A percentile compares a stretch with the other conserved stretches of the same genome.
Evolutionary conservation across 2,888 invertebrate species (phyloP).

Genomic region (Drosophila pegasa): DNA sequence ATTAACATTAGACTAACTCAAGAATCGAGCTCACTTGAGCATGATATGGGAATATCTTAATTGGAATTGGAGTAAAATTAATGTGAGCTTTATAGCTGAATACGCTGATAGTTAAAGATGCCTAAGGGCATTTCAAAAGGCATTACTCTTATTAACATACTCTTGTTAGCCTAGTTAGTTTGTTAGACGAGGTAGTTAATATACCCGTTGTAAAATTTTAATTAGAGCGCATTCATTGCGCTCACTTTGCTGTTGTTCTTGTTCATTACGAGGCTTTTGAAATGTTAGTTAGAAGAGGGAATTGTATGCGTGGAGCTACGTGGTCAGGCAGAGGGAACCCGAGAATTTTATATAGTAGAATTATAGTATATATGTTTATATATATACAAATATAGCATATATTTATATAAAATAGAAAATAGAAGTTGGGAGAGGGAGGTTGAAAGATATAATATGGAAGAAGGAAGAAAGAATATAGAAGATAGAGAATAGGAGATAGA

Average conservation of each 20-base stretch:
- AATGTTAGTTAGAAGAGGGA: not conserved
- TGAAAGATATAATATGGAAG: too few relatives aligned
- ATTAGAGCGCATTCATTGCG: conserved; percentile 25
- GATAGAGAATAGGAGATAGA: not conserved
- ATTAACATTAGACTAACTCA: too few relatives aligned
- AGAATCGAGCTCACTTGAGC: too few relatives aligned
- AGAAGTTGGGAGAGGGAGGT: not conserved
- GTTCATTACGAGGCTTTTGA: conserved; percentile 62
- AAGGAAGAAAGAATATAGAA: not conserved
- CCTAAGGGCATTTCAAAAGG: too few relatives aligned
- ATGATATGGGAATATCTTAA: too few relatives aligned
- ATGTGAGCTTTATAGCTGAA: too few relatives aligned
- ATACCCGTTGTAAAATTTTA: conserved; percentile 3
- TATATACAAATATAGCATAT: not conserved
- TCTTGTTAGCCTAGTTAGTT: too few relatives aligned
- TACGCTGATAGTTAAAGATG: too few relatives aligned
- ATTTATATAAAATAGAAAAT: not conserved
- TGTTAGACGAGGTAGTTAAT: too few relatives aligned
- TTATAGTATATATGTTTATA: not conserved
- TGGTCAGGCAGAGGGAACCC: not conserved
- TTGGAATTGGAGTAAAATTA: too few relatives aligned
- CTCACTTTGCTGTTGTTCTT: conserved; percentile 4
- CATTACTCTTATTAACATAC: too few relatives aligned
- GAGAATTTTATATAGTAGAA: not conserved
- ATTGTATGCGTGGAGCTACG: conserved; percentile 2